Evolutionary conservation across 2,797 vertebrate species (phyloP), one percentile per base, ranked within the genome.

Genomic region (Peromyscus eremicus): DNA sequence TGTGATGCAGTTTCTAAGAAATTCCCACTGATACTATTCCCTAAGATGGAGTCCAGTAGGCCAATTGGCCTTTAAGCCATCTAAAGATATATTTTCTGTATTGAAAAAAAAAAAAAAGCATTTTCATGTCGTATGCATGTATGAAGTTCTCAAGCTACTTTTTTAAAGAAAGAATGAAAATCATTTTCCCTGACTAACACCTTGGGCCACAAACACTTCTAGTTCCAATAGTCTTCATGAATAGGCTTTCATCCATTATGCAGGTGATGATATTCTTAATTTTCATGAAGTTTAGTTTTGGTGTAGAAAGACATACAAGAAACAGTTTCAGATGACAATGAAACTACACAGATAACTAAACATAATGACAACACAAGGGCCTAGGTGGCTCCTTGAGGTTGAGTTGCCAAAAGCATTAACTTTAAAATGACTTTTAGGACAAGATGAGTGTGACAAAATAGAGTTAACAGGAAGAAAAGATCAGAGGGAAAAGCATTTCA

Each of bases 51-150:
- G 77, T 40, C 88, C 64, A 94, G 14, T 10, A 43, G 34, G 32
- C 43, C 85, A 83, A 34, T 7, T 52, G 57, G 52, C 32, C 55
- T 68, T 73, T 25, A 64, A 46, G 25, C 21, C 37, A 96, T 46
- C 43, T 96, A 94, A 94, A 14, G 75, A 75, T 34, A 94, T 95
- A 91, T 94, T 90, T 96, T 91, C 92, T 88, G 80, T 52, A 93
- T 92, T 94, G 83, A 77, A 96, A 96, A 49, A 46, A 46, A 49
- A 40, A 49, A 52, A 55, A 55, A 96, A 84, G 11, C 73, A 52
- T 77, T 86, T 96, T 91, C 29, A 79, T 60, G 37, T 75, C 55
- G 37, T 34, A 75, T 88, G 8, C 49, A 88, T 88, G n/a, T 32
- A 32, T 29, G 52, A 75, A 88, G 37, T 60, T 60, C n/a, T 43